These are phyloP conservation scores for Botia almorhae DNA, from an alignment of 2,797 vertebrate genomes.

Conservation along the genomic window DNA sequence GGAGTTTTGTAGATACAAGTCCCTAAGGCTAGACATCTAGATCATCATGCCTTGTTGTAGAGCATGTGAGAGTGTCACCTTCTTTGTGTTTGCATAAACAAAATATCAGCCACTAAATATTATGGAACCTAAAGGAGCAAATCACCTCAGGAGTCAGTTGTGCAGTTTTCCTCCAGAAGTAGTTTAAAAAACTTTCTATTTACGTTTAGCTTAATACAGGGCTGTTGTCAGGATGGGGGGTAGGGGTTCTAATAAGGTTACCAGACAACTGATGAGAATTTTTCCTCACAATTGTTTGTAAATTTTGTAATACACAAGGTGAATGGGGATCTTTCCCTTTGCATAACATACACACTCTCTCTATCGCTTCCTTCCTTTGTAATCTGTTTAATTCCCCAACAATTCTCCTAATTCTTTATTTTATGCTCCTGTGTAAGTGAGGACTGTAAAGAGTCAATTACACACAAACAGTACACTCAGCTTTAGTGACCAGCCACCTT, in stretches of 20 bases:
- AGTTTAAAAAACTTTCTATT: not conserved
- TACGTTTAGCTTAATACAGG: conserved; percentile 5
- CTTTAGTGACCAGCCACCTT: conserved; percentile 51
- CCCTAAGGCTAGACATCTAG: conserved; percentile 46
- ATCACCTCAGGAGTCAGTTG: not conserved
- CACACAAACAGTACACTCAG: conserved; percentile 16
- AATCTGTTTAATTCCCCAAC: conserved; percentile 1
- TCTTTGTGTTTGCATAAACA: conserved; percentile 22
- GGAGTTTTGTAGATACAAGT: conserved; percentile 43
- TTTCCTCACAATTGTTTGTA: no score
- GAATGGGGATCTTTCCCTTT: not conserved
- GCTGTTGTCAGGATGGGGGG: not conserved
- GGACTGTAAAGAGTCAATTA: conserved; percentile 59
- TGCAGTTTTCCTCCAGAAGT: not conserved
- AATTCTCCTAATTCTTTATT: conserved; percentile 7
- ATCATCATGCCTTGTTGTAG: conserved; percentile 4
- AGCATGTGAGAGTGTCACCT: conserved; percentile 24
- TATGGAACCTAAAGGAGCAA: no score
- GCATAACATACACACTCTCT: not conserved
- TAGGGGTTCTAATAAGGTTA: no score
- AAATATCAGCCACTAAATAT: conserved; percentile 10
- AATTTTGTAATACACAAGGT: not conserved
- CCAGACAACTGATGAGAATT: no score
- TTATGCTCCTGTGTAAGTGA: conserved; percentile 26
- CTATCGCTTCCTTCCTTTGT: not conserved